These are phyloP conservation scores for Heterotis niloticus DNA, from an alignment of 2,113 vertebrate species.

Conservation along the genomic window DNA sequence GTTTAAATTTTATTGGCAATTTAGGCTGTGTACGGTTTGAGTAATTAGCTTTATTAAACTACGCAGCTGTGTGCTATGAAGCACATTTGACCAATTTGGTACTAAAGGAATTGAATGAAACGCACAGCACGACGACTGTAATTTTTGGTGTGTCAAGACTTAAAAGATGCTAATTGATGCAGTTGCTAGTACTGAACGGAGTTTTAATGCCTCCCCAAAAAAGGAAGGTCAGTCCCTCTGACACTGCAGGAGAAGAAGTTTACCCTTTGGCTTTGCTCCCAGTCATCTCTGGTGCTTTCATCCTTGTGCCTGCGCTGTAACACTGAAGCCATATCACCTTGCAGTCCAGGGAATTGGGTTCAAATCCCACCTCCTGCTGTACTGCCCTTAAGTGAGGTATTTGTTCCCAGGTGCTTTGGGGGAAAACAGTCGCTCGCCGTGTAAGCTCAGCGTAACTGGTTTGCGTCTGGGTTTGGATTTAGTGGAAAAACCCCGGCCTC, in stretches of 20 bases:
- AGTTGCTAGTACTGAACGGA: background rate
- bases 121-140: background rate
- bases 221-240: background rate
- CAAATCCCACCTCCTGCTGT: too few relatives aligned
- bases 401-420: too few relatives aligned
- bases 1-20: background rate
- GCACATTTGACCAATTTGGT: background rate
- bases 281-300: too few relatives aligned
- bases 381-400: too few relatives aligned
- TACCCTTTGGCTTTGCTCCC: background rate
- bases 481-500: too few relatives aligned
- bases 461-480: too few relatives aligned
- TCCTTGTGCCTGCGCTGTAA: too few relatives aligned
- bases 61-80: background rate
- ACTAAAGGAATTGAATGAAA: background rate
- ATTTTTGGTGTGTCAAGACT: background rate
- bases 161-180: background rate
- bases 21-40: background rate
- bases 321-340: too few relatives aligned
- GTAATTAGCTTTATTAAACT: background rate
- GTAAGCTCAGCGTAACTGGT: too few relatives aligned
- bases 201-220: background rate
- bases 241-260: background rate
- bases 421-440: too few relatives aligned
- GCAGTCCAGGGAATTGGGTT: too few relatives aligned